Conservation (phyloP, 2,888 invertebrate genomes). For the Pristionchus mayeri region DNA sequence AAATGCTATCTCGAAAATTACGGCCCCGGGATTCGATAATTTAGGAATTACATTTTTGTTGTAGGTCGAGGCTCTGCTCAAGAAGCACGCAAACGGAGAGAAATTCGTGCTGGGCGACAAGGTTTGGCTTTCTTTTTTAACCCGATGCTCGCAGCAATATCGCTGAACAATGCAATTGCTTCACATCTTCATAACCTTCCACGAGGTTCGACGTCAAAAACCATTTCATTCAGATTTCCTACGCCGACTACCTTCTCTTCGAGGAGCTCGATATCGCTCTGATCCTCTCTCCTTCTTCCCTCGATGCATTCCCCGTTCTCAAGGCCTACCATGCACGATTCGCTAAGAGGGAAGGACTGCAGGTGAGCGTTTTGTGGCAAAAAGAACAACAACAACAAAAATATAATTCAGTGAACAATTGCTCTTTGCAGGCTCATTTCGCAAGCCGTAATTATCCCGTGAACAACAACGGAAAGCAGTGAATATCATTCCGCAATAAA, state of each 20-base stretch:
- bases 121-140: constrained; percentile 34
- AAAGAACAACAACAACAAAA: background rate
- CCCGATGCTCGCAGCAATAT: background rate
- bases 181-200: background rate
- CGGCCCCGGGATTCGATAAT: too few species aligned
- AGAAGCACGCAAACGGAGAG: constrained; percentile 62
- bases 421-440: constrained; percentile 54
- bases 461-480: constrained; percentile 65
- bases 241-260: constrained; percentile 69
- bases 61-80: constrained; percentile 61
- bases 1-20: too few species aligned
- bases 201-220: background rate
- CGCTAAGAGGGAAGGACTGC: constrained; percentile 58
- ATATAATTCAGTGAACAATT: background rate
- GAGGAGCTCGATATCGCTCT: constrained; percentile 69
- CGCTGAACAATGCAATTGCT: background rate
- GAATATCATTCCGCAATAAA: constrained; percentile 41
- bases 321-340: constrained; percentile 67
- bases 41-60: background rate
- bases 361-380: constrained; percentile 29
- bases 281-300: constrained; percentile 57
- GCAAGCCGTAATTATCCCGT: constrained; percentile 56
- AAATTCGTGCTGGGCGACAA: constrained; percentile 63
- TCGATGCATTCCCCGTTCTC: constrained; percentile 64
- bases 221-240: constrained; percentile 57